These are phyloP conservation scores for Cavia porcellus DNA, from an alignment of 2,113 vertebrate species.

Conservation along the genomic window DNA sequence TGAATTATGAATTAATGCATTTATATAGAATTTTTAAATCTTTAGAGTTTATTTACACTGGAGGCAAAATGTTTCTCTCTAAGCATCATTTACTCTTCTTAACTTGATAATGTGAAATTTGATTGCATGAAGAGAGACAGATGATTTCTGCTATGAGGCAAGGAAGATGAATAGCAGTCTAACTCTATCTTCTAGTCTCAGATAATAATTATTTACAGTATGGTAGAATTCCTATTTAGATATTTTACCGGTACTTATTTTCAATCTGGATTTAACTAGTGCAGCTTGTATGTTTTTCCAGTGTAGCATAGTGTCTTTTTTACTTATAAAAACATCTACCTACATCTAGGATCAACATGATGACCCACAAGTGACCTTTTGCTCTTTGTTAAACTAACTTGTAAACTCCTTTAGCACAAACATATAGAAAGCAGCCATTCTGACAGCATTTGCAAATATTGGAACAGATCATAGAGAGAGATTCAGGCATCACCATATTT, in stretches of 20 bases:
- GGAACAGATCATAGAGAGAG: background rate
- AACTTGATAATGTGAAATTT: slow-evolving; percentile 70
- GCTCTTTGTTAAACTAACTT: background rate
- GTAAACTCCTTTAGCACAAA: background rate
- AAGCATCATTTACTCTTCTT: slow-evolving; percentile 69
- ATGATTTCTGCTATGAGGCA: slow-evolving; percentile 45
- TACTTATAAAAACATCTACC: slow-evolving; percentile 22
- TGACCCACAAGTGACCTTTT: slow-evolving; percentile 12
- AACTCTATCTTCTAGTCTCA: slow-evolving; percentile 49
- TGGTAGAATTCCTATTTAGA: slow-evolving; percentile 48
- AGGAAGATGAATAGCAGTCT: slow-evolving; percentile 51
- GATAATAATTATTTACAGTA: slow-evolving; percentile 36
- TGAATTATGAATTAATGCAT: slow-evolving; percentile 62
- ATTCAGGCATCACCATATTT: background rate
- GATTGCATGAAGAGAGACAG: slow-evolving; percentile 67
- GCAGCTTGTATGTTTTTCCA: background rate
- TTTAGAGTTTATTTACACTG: slow-evolving; percentile 54
- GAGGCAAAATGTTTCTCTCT: slow-evolving; percentile 63
- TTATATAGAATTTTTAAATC: slow-evolving; percentile 26
- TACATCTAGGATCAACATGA: background rate
- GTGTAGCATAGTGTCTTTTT: background rate
- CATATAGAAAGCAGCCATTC: background rate
- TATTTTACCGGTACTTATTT: slow-evolving; percentile 62
- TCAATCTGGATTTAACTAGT: slow-evolving; percentile 19
- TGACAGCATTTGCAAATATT: background rate